phyloP scores from a whole-genome alignment of 2,888 invertebrate species.

The Clostera curtula region DNA sequence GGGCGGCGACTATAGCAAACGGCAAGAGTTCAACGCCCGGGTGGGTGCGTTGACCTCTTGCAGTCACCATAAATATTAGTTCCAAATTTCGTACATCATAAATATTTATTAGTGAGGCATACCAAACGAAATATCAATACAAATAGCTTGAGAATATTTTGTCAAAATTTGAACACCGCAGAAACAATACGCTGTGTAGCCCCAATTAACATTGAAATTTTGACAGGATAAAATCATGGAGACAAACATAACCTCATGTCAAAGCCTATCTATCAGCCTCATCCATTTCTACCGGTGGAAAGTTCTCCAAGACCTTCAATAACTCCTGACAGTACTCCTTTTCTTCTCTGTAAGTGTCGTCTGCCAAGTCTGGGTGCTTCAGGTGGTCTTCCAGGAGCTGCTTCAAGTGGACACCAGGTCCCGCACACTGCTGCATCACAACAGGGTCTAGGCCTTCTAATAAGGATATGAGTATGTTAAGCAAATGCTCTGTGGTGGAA shows the following conservation, averaged over 20 bases:
- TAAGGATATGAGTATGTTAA: constrained; percentile 37
- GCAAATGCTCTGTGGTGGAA: constrained; percentile 45
- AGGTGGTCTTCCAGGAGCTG: constrained; percentile 32
- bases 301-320: constrained; percentile 25
- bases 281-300: constrained; percentile 15
- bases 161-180: no score
- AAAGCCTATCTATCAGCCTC: constrained; percentile 43
- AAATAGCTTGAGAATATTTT: no score
- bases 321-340: constrained; percentile 40
- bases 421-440: constrained; percentile 33
- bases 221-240: no score
- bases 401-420: constrained; percentile 31
- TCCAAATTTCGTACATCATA: no score
- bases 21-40: no score
- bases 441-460: constrained; percentile 25
- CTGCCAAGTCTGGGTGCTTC: constrained; percentile 30
- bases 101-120: no score
- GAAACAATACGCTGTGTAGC: no score
- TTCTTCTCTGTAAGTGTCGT: constrained; percentile 43
- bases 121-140: no score
- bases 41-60: no score
- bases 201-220: not conserved
- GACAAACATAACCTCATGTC: no score
- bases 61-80: no score
- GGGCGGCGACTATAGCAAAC: no score